Conservation (phyloP, 2,888 invertebrate species). For the Leptura quadrifasciata region DNA sequence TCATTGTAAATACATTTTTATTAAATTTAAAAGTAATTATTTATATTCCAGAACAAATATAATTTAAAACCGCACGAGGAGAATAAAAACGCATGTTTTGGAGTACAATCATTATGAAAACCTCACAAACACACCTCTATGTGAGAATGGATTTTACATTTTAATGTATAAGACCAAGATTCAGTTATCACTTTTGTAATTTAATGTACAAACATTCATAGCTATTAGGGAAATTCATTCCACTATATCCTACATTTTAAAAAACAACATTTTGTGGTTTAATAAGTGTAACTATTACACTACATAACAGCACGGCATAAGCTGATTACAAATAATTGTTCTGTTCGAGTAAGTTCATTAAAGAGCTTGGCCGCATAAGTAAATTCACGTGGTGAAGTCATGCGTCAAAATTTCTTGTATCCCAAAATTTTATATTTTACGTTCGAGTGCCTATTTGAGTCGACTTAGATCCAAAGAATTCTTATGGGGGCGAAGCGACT, state of each 20-base stretch:
- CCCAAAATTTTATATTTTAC: slow-evolving; percentile 14
- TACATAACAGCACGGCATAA: not conserved
- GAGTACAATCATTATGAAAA: not conserved
- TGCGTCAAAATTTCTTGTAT: slow-evolving; percentile 30
- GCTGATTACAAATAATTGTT: slow-evolving; percentile 25
- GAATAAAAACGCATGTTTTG: not conserved
- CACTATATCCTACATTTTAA: not conserved
- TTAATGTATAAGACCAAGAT: not conserved
- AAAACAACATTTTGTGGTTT: slow-evolving; percentile 22
- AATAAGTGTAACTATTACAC: slow-evolving; percentile 6
- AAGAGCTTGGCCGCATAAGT: slow-evolving; percentile 12
- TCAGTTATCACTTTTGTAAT: not conserved
- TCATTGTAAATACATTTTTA: too few relatives aligned
- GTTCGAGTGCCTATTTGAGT: slow-evolving; percentile 17
- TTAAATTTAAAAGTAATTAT: too few relatives aligned
- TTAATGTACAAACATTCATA: not conserved
- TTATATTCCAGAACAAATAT: too few relatives aligned
- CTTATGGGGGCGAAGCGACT: not conserved
- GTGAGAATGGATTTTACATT: not conserved
- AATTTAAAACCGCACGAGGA: not conserved
- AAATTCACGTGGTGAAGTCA: slow-evolving; percentile 27
- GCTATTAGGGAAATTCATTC: not conserved
- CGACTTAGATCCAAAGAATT: slow-evolving; percentile 9
- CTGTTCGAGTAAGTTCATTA: slow-evolving; percentile 31
- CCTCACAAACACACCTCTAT: not conserved